These are phyloP conservation scores for Augiades crinisus DNA, from an alignment of 2,888 invertebrate species.

Conservation along the genomic window DNA sequence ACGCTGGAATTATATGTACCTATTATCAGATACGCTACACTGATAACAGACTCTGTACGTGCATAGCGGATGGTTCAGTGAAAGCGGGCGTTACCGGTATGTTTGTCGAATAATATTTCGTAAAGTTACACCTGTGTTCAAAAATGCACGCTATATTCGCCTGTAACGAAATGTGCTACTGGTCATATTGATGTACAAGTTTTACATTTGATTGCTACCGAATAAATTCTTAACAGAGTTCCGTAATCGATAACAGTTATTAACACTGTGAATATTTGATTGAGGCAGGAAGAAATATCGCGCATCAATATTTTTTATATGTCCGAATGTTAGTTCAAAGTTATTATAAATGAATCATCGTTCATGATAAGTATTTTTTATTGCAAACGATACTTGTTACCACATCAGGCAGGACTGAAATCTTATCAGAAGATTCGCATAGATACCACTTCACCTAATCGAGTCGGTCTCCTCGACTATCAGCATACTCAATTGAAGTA, in stretches of 20 bases:
- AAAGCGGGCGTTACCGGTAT: conserved; percentile 38
- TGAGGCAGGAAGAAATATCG: conserved; percentile 18
- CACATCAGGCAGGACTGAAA: too few relatives aligned
- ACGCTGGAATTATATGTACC: conserved; percentile 11
- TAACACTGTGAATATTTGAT: conserved; percentile 1
- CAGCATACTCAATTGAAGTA: too few relatives aligned
- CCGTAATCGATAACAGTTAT: conserved; percentile 6
- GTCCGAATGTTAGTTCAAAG: neutral
- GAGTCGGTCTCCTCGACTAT: too few relatives aligned
- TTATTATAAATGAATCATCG: conserved; percentile 2
- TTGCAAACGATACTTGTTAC: too few relatives aligned
- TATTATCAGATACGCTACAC: conserved; percentile 33
- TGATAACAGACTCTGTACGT: conserved; percentile 40
- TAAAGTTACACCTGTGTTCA: conserved; percentile 4
- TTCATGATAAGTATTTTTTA: too few relatives aligned
- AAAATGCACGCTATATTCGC: conserved; percentile 9
- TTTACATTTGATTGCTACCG: neutral
- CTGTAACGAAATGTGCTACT: conserved; percentile 4
- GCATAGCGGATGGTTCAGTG: conserved; percentile 37
- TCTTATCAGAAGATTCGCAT: too few relatives aligned
- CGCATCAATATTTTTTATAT: conserved; percentile 11
- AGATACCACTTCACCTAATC: too few relatives aligned
- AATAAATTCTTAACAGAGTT: neutral
- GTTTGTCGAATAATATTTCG: conserved; percentile 24
- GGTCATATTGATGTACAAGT: neutral